Percentiles rank a stretch among this genome's conserved stretches.
These are phyloP conservation scores for Aleadryas rufinucha DNA, from an alignment of 2,113 vertebrate species.

Conservation along the genomic window DNA sequence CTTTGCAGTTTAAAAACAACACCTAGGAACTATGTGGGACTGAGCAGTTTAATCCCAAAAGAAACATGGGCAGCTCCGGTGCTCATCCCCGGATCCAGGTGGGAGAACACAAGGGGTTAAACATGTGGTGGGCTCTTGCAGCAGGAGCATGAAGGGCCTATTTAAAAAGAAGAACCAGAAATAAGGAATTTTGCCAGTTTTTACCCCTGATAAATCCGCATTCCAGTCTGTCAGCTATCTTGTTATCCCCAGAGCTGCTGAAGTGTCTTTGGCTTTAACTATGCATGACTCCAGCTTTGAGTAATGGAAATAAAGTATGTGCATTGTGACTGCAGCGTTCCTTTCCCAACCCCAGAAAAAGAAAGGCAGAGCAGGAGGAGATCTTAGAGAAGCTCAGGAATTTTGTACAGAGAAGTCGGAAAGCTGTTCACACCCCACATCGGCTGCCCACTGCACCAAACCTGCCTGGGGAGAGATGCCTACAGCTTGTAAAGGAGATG, in stretches of 20 bases:
- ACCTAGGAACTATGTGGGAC: neutral
- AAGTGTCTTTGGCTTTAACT: slow-evolving; percentile 68
- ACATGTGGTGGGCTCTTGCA: neutral
- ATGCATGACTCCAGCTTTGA: slow-evolving; percentile 57
- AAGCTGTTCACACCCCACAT: neutral
- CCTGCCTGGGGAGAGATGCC: neutral
- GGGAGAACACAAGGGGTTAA: slow-evolving; percentile 1
- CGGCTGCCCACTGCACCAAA: neutral
- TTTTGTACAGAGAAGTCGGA: neutral
- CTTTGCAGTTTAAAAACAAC: neutral
- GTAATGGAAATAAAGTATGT: slow-evolving; percentile 70
- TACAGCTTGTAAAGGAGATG: neutral
- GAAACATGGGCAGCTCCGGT: fast-evolving
- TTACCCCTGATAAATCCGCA: slow-evolving; percentile 64
- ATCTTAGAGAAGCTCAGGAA: neutral
- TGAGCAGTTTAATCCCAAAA: neutral
- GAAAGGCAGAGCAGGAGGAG: neutral
- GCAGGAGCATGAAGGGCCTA: slow-evolving; percentile 24
- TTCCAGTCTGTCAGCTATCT: slow-evolving; percentile 74
- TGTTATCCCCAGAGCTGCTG: slow-evolving; percentile 71
- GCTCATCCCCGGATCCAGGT: neutral
- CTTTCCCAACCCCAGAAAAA: neutral
- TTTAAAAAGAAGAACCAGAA: slow-evolving; percentile 52
- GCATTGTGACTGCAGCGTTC: neutral
- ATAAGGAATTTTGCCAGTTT: slow-evolving; percentile 67